Conservation (phyloP, 2,888 invertebrate genomes). For the Gastracanthus pulcherrimus region DNA sequence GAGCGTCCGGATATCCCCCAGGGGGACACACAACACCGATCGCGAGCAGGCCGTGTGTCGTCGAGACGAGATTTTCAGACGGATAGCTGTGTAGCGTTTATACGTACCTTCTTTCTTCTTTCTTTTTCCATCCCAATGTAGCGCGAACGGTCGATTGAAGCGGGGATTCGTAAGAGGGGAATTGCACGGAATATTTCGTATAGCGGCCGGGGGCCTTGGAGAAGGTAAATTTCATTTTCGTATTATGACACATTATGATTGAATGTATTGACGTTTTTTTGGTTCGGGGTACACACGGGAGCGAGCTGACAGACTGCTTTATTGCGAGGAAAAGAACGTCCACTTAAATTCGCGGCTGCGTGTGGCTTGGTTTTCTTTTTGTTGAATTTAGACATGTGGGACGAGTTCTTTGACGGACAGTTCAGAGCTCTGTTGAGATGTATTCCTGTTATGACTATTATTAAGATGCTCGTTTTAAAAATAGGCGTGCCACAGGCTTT, state of each 20-base stretch:
- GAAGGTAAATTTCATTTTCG: not conserved
- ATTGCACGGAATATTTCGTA: not conserved
- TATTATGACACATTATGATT: not conserved
- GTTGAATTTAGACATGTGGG: not conserved
- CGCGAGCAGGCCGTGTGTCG: not conserved
- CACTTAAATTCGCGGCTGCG: not conserved
- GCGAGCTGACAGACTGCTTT: no score
- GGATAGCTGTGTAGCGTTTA: not conserved
- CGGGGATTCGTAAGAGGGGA: not conserved
- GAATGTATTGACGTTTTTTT: not conserved
- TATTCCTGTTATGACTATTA: conserved; percentile 1
- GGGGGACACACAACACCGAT: not conserved
- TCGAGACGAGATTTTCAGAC: conserved; percentile 4
- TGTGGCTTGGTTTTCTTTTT: not conserved
- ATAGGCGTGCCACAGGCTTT: not conserved
- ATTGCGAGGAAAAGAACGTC: not conserved
- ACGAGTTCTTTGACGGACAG: not conserved
- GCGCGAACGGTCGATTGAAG: not conserved
- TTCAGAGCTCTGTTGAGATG: no score
- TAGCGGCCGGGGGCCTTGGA: not conserved
- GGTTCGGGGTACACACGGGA: not conserved
- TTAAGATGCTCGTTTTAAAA: not conserved
- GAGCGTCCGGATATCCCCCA: not conserved
- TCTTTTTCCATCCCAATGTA: not conserved
- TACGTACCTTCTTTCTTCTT: not conserved